These are phyloP conservation scores for Paratrypauchen microcephalus DNA, from an alignment of 2,797 vertebrate genomes.

Conservation along the genomic window DNA sequence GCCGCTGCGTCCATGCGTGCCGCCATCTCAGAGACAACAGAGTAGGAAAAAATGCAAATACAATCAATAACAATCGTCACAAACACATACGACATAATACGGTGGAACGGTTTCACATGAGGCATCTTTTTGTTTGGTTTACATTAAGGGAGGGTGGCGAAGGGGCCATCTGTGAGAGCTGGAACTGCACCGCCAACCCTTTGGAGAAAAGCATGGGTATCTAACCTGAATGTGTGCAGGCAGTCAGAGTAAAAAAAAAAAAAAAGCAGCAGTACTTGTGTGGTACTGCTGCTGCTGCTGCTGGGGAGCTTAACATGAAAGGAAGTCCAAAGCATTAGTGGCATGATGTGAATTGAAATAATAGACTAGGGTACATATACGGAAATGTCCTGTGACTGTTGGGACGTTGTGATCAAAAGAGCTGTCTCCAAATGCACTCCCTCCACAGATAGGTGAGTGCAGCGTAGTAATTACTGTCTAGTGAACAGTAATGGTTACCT, in stretches of 20 bases:
- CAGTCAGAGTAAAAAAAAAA: background rate
- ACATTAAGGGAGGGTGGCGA: no score
- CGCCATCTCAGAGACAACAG: no score
- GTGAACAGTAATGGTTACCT: constrained; percentile 51
- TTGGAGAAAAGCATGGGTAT: no score
- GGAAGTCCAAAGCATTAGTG: constrained; percentile 27
- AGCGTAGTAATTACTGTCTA: constrained; percentile 62
- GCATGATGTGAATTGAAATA: constrained; percentile 31
- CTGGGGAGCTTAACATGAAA: constrained; percentile 36
- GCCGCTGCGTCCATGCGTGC: no score
- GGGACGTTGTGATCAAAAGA: constrained; percentile 45
- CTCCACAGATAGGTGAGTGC: constrained; percentile 41
- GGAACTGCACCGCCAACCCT: no score
- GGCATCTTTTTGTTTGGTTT: no score
- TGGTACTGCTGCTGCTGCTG: background rate
- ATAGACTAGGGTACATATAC: constrained; percentile 20
- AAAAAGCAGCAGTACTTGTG: constrained; percentile 7
- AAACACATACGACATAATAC: no score
- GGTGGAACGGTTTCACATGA: no score
- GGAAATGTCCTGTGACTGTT: constrained; percentile 29
- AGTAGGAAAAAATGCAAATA: no score
- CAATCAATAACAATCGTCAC: no score
- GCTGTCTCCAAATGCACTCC: constrained; percentile 38
- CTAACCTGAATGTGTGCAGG: no score
- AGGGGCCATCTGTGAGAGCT: no score